phyloP scores from a whole-genome alignment of 2,888 invertebrate species.

The Drosophila infuscata region DNA sequence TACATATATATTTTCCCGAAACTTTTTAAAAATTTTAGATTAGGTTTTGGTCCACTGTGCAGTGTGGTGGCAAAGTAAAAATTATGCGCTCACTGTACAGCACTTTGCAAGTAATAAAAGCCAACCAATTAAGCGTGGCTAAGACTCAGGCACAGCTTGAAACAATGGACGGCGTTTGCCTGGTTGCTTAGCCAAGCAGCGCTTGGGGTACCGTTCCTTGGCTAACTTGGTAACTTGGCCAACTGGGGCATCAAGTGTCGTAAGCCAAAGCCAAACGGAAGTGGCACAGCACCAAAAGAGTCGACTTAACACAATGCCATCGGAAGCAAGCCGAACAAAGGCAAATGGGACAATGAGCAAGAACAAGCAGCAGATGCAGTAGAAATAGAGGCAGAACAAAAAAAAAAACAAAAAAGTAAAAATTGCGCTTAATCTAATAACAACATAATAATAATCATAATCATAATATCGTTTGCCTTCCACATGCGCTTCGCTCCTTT shows the following conservation, averaged over 20 bases:
- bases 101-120: conserved; percentile 80
- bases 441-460: conserved; percentile 82
- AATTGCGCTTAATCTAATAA: conserved; percentile 84
- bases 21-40: not conserved
- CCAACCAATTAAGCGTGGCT: conserved; percentile 80
- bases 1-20: not conserved
- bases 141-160: conserved; percentile 58
- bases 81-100: conserved; percentile 63
- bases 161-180: conserved; percentile 51
- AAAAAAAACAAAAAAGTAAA: conserved; percentile 74
- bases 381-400: conserved; percentile 27
- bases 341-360: conserved; percentile 22
- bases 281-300: conserved; percentile 62
- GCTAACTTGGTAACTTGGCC: conserved; percentile 51
- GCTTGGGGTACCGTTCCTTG: conserved; percentile 11
- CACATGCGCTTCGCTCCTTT: conserved; percentile 47
- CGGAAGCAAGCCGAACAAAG: conserved; percentile 41
- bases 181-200: conserved; percentile 21
- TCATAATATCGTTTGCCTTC: conserved; percentile 79
- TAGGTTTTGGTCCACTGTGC: conserved; percentile 26
- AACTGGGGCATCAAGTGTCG: conserved; percentile 74
- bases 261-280: conserved; percentile 75
- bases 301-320: conserved; percentile 51
- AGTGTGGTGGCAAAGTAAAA: conserved; percentile 38
- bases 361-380: conserved; percentile 8